Evolutionary conservation across 2,888 invertebrate genomes (phyloP), one percentile per base, ranked within the genome.

Genomic region (Limnephilus rhombicus): DNA sequence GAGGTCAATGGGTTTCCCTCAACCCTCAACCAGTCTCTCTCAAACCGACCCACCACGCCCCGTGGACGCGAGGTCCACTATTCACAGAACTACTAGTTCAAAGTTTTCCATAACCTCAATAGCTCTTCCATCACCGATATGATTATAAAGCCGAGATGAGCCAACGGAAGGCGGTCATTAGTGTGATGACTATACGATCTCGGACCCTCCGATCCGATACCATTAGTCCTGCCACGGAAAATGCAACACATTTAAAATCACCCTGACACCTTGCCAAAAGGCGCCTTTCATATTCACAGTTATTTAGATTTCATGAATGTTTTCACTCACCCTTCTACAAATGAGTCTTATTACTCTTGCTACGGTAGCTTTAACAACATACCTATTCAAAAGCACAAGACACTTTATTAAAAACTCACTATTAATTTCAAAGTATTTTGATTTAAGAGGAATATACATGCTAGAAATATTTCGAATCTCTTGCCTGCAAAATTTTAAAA

Each of bases 91-190:
- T 45, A 12, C 12, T 45, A 45, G 12, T 13, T 3, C 1, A 15
- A 15, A 15, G 13, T 49, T 3, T 13, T 3, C 49, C 49, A 49
- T 49, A 49, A 49, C 68, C 68, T 68, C 24, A 24, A 1, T n/a
- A 24, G 24, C 24, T 68, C 68, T 68, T 68, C 9, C 68, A 68
- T n/a, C 68, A 7, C 68, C 9, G 24, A 68, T 68, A 68, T 68
- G 68, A 68, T 68, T 24, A 68, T 68, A 68, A 68, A 68, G 68
- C 68, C 68, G 24, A 24, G 68, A 68, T 68, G 68, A 68, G 86
- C 86, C 45, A 45, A 31, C 88, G 88, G 88, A 88, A 68, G 80
- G 68, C 34, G 34, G 68, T 80, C 88, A 88, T 88, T 88, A 88
- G 88, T 7, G 88, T 37, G 68, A 80, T 80, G 45, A 86, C 86